Base-by-base conservation (phyloP, 2,888 invertebrate species). In the Watsonalla binaria region DNA sequence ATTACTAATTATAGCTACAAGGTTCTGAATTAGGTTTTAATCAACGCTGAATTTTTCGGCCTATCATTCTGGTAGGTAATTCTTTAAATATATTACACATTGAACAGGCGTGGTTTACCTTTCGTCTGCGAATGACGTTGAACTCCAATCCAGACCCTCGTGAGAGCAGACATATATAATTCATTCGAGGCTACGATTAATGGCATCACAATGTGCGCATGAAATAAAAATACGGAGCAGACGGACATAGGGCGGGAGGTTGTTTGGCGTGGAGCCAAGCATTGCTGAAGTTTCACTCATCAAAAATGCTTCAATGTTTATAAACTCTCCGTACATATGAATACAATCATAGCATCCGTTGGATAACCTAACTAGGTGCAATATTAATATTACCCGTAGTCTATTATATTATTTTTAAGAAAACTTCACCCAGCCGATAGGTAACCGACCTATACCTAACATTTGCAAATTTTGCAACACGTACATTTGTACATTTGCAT, bases 171-270 rank as follows among this genome's bases (percentile, higher is more conserved):
- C 57, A 65, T 64, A 65, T 66, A 67, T 68, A 69, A 70, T 73
- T 69, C 74, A 72, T 68, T 61, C 58, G 60, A 60, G 65, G 59
- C 60, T 70, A 71, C 72, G 75, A 82, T 81, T 78, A 80, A 81
- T 73, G 72, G 78, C 74, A 78, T 74, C 75, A 78, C 76, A 78
- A 75, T 77, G 76, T 76, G 73, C 74, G 72, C 74, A 74, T 76
- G 68, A 80, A 82, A 82, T 80, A 83, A 83, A 86, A 84, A 84
- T 79, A 82, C 78, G 70, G 72, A 70, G 66, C 70, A 65, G 62
- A 68, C 68, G 70, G 68, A 69, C 77, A 76, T 66, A 69, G 72
- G 72, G 71, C 69, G 67, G 70, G 72, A 74, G 74, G 76, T 74
- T 74, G 72, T 72, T 78, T 84, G 85, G 86, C 84, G 66, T 71